These are phyloP conservation scores for Lomographa bimaculata DNA, from an alignment of 2,888 invertebrate species.

Conservation along the genomic window DNA sequence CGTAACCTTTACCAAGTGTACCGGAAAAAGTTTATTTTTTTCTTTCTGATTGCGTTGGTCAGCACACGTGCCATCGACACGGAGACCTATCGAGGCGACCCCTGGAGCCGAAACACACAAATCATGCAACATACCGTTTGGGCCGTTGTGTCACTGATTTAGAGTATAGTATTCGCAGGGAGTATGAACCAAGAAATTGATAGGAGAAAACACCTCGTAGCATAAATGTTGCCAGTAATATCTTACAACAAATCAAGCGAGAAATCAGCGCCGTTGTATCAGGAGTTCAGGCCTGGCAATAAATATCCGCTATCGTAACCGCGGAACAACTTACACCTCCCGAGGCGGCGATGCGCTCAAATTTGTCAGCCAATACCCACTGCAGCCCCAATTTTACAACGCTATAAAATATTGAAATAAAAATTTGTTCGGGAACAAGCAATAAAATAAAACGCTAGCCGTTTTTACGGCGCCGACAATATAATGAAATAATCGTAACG, in stretches of 20 bases:
- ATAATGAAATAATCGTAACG: slow-evolving; percentile 83
- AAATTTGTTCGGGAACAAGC: slow-evolving; percentile 68
- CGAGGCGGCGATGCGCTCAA: slow-evolving; percentile 49
- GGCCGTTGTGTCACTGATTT: slow-evolving; percentile 15
- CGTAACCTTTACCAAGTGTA: no score
- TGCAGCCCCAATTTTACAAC: slow-evolving; percentile 66
- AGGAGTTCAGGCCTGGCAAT: slow-evolving; percentile 16
- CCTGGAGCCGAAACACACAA: slow-evolving; percentile 64
- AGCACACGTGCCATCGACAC: slow-evolving; percentile 65
- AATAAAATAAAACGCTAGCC: slow-evolving; percentile 81
- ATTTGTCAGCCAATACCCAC: slow-evolving; percentile 54
- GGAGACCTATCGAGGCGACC: slow-evolving; percentile 49
- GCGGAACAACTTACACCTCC: slow-evolving; percentile 38
- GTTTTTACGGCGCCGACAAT: slow-evolving; percentile 81
- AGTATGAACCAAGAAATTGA: no score
- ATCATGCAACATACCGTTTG: slow-evolving; percentile 64
- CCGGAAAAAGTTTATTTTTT: slow-evolving; percentile 24
- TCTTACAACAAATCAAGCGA: slow-evolving; percentile 11
- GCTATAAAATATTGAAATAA: slow-evolving; percentile 81
- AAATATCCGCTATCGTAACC: slow-evolving; percentile 26
- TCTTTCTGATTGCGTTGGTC: slow-evolving; percentile 42
- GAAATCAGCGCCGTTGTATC: slow-evolving; percentile 15
- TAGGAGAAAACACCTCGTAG: not conserved
- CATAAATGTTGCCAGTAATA: slow-evolving; percentile 4
- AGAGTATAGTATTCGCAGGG: no score